phyloP scores from a whole-genome alignment of 2,797 vertebrate species.

The Lophotriccus pileatus region DNA sequence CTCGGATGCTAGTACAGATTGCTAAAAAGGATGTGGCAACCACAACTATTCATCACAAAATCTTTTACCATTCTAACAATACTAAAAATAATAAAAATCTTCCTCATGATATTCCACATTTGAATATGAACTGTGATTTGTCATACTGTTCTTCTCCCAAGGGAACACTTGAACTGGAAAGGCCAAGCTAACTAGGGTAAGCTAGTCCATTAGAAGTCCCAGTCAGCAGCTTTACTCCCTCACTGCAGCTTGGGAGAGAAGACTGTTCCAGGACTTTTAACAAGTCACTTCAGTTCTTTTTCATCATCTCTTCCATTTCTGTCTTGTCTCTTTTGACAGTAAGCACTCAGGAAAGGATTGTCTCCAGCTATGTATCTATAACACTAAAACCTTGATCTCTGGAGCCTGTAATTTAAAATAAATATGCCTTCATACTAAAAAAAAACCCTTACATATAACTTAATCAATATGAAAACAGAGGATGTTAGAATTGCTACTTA shows the following conservation, averaged over 20 bases:
- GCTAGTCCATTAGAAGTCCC: not conserved
- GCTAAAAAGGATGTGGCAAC: not conserved
- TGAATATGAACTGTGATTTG: not conserved
- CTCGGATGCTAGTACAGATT: not conserved
- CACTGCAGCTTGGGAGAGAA: not conserved
- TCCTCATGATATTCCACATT: not conserved
- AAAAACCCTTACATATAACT: not conserved
- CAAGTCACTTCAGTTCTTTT: not conserved
- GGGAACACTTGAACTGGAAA: not conserved
- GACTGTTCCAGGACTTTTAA: not conserved
- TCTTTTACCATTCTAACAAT: not conserved
- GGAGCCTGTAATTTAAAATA: not conserved
- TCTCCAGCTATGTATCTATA: not conserved
- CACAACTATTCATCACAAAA: not conserved
- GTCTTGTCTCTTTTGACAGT: not conserved
- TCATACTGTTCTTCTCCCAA: not conserved
- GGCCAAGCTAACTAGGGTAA: not conserved
- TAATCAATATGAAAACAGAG: not conserved
- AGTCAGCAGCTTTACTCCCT: not conserved
- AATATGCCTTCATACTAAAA: not conserved
- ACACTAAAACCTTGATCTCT: not conserved
- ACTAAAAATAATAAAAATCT: not conserved
- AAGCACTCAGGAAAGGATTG: not conserved
- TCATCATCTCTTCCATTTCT: not conserved
- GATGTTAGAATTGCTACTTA: not conserved